Base-by-base conservation (phyloP, 2,113 vertebrate species). In the Carassius gibelio region DNA sequence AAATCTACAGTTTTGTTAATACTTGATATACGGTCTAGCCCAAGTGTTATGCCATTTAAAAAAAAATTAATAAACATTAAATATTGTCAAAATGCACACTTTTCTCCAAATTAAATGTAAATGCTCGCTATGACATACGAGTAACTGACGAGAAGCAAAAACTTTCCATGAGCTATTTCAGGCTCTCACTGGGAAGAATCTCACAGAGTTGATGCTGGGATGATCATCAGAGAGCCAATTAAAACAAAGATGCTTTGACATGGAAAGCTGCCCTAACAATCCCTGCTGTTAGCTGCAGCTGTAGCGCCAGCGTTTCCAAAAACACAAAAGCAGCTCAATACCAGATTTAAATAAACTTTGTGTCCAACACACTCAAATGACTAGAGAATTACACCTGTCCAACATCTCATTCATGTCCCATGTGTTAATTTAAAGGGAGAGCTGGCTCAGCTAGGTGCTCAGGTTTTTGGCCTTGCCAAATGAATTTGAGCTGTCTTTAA, bases 171-270 rank as follows among this genome's bases (percentile, higher is more conserved):
- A 75, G 72, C 72, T 50, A 75, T 75, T 75, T 75, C 19, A 4
- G 69, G 36, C 69, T n/a, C 72, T 78, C 15, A 38, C 52, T 59
- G 76, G 15, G 15, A 55, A 55, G 75, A 55, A 34, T 76, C 23
- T 76, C 15, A 21, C 19, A 76, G 50, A 34, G 50, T 34, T 78
- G 55, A 55, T 34, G 26, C 45, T 26, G 45, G 72, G 45, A 75
- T 75, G 72, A 75, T 75, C 72, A 48, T 23, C 66, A 50, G 52
- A 64, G 38, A 82, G 80, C 66, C 19, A 64, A 26, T 64, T 64
- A 62, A 80, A 42, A 80, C 61, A 48, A 11, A 48, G 61, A 66
- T 81, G n/a, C 61, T 66, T 48, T 81, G 38, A 30, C 8, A 48
- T 64, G 38, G 38, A 81, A 11, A 13, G n/a, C 76, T 23, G 55